Evolutionary conservation across 1,140 invertebrate species (phyloP).

Genomic region (Heterodera carotae): DNA sequence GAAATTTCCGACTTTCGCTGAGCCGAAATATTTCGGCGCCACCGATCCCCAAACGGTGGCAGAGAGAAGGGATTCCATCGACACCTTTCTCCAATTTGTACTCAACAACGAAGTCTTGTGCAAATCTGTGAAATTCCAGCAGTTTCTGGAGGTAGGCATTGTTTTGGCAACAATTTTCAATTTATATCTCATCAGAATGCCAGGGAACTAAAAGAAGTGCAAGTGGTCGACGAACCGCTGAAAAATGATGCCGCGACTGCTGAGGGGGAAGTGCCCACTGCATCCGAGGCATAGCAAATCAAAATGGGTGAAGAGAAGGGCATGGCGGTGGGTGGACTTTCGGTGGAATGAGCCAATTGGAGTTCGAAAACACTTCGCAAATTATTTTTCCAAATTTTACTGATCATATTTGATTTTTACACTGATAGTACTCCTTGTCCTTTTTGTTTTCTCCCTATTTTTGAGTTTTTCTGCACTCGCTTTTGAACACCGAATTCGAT

Average conservation of each 20-base stretch:
- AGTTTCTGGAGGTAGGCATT: constrained; percentile 16
- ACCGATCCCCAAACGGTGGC: constrained; percentile 44
- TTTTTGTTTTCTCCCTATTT: too few relatives aligned
- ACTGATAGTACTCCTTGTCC: too few relatives aligned
- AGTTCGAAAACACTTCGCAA: too few relatives aligned
- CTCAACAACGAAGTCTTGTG: constrained; percentile 52
- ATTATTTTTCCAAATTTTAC: not conserved
- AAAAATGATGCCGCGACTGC: not conserved
- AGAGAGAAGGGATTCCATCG: constrained; percentile 42
- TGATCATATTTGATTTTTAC: not conserved
- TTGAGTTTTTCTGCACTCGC: too few relatives aligned
- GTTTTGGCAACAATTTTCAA: not conserved
- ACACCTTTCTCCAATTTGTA: constrained; percentile 50
- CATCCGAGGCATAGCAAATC: not conserved
- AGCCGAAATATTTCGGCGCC: constrained; percentile 53
- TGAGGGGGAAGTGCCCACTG: not conserved
- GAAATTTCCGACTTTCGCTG: constrained; percentile 46
- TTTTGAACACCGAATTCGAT: too few relatives aligned
- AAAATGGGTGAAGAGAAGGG: not conserved
- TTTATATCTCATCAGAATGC: constrained; percentile 32
- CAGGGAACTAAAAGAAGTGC: not conserved
- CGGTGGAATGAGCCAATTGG: not conserved
- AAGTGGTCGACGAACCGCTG: not conserved
- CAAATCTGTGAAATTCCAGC: constrained; percentile 23
- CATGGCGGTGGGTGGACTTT: not conserved